These are phyloP conservation scores for Marcusenius ussheri DNA, from an alignment of 2,113 vertebrate species.

Conservation along the genomic window DNA sequence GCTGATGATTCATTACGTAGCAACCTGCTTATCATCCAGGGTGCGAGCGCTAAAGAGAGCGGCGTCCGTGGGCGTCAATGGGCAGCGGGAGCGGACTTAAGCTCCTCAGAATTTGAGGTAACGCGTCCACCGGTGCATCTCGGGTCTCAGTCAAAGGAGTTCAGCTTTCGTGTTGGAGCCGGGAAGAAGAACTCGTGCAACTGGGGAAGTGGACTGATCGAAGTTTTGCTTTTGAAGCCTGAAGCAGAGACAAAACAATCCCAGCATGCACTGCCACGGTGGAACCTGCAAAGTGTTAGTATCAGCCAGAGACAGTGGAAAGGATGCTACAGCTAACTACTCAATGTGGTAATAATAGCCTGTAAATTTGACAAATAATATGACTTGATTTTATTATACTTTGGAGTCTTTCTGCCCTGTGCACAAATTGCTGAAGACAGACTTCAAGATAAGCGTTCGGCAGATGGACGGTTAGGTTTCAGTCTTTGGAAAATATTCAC, in stretches of 20 bases:
- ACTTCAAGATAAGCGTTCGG: not conserved
- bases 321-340: too few species aligned
- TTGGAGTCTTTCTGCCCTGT: not conserved
- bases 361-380: not conserved
- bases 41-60: not conserved
- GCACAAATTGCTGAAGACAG: not conserved
- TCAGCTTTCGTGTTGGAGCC: not conserved
- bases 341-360: not conserved
- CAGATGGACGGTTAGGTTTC: not conserved
- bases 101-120: not conserved
- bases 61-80: not conserved
- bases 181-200: not conserved
- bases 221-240: not conserved
- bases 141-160: not conserved
- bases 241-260: not conserved
- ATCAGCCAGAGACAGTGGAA: not conserved
- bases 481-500: not conserved
- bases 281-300: not conserved
- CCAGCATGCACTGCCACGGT: not conserved
- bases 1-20: not conserved
- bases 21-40: not conserved
- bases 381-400: not conserved
- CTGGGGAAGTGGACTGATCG: not conserved
- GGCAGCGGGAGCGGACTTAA: not conserved
- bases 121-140: not conserved